Evolutionary conservation across 2,888 invertebrate species (phyloP).

Genomic region (Drosophila formosana): DNA sequence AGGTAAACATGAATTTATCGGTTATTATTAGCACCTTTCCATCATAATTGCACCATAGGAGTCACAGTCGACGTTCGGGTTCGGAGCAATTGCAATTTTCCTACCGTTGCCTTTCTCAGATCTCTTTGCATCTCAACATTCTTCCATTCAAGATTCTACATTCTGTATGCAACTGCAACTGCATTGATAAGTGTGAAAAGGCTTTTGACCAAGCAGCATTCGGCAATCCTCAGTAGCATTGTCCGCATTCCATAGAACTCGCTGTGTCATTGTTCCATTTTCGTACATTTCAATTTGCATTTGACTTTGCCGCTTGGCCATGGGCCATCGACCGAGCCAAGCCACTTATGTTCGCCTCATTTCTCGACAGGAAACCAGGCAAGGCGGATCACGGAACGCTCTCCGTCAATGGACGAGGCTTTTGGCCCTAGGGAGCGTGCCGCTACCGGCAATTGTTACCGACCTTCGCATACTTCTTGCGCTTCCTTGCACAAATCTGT

Average conservation of each 20-base stretch:
- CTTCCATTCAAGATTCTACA: slow-evolving; percentile 24
- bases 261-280: slow-evolving; percentile 42
- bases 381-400: slow-evolving; percentile 54
- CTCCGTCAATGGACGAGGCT: slow-evolving; percentile 39
- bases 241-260: slow-evolving; percentile 56
- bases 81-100: slow-evolving; percentile 57
- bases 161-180: slow-evolving; percentile 30
- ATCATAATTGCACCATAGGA: slow-evolving; percentile 84
- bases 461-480: slow-evolving; percentile 57
- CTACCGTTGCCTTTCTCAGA: slow-evolving; percentile 47
- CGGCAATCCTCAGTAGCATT: slow-evolving; percentile 49
- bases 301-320: slow-evolving; percentile 78
- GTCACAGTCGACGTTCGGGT: slow-evolving; percentile 51
- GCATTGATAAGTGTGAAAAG: slow-evolving; percentile 81
- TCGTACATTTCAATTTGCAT: slow-evolving; percentile 83
- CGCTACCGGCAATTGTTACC: slow-evolving; percentile 58
- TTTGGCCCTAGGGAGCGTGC: slow-evolving; percentile 52
- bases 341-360: slow-evolving; percentile 74
- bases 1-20: slow-evolving; percentile 84
- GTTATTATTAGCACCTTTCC: slow-evolving; percentile 83
- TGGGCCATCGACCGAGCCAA: slow-evolving; percentile 48
- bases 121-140: slow-evolving; percentile 29
- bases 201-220: slow-evolving; percentile 58
- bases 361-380: slow-evolving; percentile 45
- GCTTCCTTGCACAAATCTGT: slow-evolving; percentile 63